Percentiles rank a stretch among this genome's conserved stretches.
Evolutionary conservation across 2,113 vertebrate species (phyloP).

Genomic region (Elephas maximus): DNA sequence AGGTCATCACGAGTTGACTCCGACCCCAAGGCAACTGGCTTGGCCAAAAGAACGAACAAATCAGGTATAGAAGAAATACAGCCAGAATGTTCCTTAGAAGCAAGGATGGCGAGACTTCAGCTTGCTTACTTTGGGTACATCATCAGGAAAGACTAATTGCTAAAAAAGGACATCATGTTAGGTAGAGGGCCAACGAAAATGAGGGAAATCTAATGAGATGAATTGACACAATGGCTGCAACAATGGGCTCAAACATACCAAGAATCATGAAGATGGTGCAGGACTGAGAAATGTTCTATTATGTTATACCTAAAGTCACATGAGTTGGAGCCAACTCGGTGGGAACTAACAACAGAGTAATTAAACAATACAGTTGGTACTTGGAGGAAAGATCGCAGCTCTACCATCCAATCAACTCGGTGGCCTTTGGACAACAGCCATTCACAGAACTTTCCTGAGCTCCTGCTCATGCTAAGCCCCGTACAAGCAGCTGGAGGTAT

Average conservation of each 20-base stretch:
- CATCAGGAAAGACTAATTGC: not conserved
- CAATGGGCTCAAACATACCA: not conserved
- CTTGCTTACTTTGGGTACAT: not conserved
- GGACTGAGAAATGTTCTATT: not conserved
- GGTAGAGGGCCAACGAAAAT: not conserved
- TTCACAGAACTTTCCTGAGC: not conserved
- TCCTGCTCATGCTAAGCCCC: rapidly evolving
- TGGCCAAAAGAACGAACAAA: not conserved
- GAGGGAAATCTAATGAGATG: not conserved
- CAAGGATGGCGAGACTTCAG: not conserved
- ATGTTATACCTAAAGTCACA: not conserved
- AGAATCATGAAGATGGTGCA: not conserved
- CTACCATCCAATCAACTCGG: not conserved
- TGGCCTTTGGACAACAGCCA: rapidly evolving
- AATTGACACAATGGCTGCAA: not conserved
- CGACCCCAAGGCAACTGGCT: not conserved
- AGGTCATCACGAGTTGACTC: too few species aligned
- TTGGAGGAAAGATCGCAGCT: not conserved
- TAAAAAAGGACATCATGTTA: not conserved
- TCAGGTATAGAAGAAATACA: not conserved
- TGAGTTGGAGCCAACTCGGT: not conserved
- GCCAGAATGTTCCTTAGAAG: not conserved
- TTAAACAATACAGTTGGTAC: not conserved
- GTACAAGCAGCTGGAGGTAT: not conserved
- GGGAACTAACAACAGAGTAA: not conserved